phyloP scores from a whole-genome alignment of 2,797 vertebrate species.

The Rhinatrema bivittatum region DNA sequence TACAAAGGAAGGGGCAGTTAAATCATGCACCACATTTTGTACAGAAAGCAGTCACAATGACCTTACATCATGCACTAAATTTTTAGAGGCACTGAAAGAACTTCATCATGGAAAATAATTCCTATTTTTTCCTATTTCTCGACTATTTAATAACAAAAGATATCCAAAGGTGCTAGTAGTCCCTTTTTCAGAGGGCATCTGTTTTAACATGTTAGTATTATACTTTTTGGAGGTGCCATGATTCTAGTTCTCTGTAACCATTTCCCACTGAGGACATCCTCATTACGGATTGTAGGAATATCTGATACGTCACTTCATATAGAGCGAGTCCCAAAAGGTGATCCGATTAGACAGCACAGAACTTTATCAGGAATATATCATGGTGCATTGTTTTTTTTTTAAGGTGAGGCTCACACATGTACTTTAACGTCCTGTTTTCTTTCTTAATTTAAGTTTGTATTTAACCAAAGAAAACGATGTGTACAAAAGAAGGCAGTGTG shows the following conservation, averaged over 20 bases:
- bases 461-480: slow-evolving; percentile 40
- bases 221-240: slow-evolving; percentile 22
- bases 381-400: slow-evolving; percentile 1
- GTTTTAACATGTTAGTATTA: slow-evolving; percentile 17
- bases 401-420: not conserved
- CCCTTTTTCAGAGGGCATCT: slow-evolving; percentile 31
- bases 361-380: slow-evolving; percentile 12
- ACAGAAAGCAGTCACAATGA: not conserved
- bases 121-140: slow-evolving; percentile 6
- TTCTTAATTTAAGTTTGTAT: slow-evolving; percentile 37
- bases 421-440: not conserved
- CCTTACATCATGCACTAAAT: slow-evolving; percentile 14
- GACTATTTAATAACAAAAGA: slow-evolving; percentile 19
- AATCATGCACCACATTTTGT: slow-evolving; percentile 7
- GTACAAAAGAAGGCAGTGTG: slow-evolving; percentile 8
- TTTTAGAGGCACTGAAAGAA: slow-evolving; percentile 20
- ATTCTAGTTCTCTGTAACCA: slow-evolving; percentile 18
- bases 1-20: slow-evolving; percentile 9
- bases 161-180: slow-evolving; percentile 73
- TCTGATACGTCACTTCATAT: slow-evolving; percentile 7
- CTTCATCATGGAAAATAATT: slow-evolving; percentile 12
- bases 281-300: slow-evolving; percentile 7
- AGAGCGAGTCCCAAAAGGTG: slow-evolving; percentile 24
- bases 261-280: slow-evolving; percentile 15
- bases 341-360: slow-evolving; percentile 8